These are phyloP conservation scores for Chondrilla cf. caribensis DNA, from an alignment of 37 sponge, comb jelly and placozoan genomes.

Conservation along the genomic window DNA sequence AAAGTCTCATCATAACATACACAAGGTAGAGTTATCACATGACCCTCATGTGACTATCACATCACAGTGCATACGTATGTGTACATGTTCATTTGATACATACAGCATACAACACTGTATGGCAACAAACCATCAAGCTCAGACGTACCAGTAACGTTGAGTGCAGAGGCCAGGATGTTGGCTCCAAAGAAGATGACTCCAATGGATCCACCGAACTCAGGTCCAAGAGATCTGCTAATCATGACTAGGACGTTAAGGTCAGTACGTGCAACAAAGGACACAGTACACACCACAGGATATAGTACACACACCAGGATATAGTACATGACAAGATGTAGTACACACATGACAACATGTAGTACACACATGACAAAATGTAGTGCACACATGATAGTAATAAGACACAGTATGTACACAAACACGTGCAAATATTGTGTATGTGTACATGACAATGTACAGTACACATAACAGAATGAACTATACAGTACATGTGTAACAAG, in stretches of 20 bases:
- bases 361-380: background rate
- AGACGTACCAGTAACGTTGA: conserved; percentile 79
- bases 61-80: no score
- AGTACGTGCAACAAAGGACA: background rate
- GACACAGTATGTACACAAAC: no score
- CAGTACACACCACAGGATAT: background rate
- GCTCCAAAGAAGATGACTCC: conserved; percentile 97
- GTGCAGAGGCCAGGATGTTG: conserved; percentile 91
- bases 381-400: no score
- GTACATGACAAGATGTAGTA: background rate
- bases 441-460: no score
- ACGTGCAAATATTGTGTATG: no score
- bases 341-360: background rate
- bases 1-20: no score
- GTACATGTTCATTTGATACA: background rate
- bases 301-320: background rate
- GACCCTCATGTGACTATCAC: no score
- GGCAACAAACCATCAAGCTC: background rate
- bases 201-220: conserved; percentile 98
- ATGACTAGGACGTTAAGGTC: conserved; percentile 58
- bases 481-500: no score
- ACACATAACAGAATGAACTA: no score
- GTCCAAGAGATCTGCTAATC: conserved; percentile 93
- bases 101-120: no score
- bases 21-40: no score